Conservation (phyloP, 2,797 vertebrate species). For the Ctenosaura bakeri region DNA sequence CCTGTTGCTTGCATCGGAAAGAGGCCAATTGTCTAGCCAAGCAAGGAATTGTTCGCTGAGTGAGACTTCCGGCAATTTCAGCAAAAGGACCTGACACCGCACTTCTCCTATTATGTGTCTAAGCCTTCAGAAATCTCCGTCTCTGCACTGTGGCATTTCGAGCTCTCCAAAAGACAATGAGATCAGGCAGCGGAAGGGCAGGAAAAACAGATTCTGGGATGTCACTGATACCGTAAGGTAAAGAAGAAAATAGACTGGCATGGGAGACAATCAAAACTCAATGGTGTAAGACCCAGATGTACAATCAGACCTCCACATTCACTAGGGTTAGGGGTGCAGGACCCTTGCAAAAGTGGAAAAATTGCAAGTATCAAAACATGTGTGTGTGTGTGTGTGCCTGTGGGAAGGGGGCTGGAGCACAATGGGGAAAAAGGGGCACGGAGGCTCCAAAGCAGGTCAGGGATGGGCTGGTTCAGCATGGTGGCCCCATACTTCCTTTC, state of each 20-base stretch:
- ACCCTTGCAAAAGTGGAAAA: no score
- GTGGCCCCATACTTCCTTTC: no score
- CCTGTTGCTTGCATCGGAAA: background rate
- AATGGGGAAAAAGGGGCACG: no score
- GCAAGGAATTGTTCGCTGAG: background rate
- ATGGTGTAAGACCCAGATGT: background rate
- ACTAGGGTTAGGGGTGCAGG: no score
- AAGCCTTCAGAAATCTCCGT: background rate
- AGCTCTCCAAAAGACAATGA: background rate
- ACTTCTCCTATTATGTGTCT: rapidly evolving
- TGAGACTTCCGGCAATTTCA: rapidly evolving
- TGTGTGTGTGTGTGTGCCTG: no score
- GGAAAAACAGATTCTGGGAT: background rate
- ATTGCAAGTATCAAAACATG: no score
- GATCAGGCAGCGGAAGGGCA: background rate
- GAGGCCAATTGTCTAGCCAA: background rate
- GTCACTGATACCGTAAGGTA: background rate
- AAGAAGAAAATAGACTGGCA: background rate
- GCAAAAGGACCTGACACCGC: background rate
- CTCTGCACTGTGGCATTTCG: rapidly evolving
- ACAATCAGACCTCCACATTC: no score
- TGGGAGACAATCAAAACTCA: background rate
- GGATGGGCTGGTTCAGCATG: no score
- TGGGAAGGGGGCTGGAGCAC: no score
- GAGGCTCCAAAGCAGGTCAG: no score